These are phyloP conservation scores for Eurystomus glaucurus DNA, from an alignment of 2,797 vertebrate genomes.

Conservation along the genomic window DNA sequence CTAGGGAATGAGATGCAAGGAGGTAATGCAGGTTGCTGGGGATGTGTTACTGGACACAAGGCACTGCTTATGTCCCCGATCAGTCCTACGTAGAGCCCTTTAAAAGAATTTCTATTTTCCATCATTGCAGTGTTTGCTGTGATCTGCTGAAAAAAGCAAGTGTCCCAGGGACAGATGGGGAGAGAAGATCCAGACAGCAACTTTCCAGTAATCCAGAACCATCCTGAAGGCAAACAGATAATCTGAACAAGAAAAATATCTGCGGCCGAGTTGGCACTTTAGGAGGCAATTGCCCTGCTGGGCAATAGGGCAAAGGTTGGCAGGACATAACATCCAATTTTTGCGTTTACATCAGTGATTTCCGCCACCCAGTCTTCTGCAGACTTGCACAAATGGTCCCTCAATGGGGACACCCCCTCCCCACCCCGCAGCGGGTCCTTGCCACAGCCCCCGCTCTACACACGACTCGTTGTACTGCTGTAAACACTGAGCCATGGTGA, in stretches of 20 bases:
- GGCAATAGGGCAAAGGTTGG: not conserved
- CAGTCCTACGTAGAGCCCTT: not conserved
- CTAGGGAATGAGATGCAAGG: not conserved
- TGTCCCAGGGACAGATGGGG: not conserved
- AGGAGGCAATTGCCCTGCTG: not conserved
- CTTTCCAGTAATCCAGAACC: not conserved
- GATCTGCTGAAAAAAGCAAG: fast-evolving
- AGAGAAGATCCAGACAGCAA: not conserved
- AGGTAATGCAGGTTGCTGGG: not conserved
- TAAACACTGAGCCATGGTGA: not conserved
- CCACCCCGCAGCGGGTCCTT: not conserved
- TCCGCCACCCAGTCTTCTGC: not conserved
- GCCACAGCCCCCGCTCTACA: not conserved
- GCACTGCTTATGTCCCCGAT: not conserved
- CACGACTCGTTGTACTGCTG: not conserved
- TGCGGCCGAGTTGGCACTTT: fast-evolving
- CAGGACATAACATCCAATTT: not conserved
- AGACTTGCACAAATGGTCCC: not conserved
- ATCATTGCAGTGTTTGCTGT: not conserved
- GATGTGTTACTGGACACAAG: not conserved
- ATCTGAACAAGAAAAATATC: not conserved
- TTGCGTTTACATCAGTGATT: not conserved
- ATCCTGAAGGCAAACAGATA: not conserved
- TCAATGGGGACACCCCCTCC: fast-evolving
- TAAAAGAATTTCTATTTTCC: not conserved